phyloP scores from a whole-genome alignment of 1,140 invertebrate genomes.

The Physella acuta region DNA sequence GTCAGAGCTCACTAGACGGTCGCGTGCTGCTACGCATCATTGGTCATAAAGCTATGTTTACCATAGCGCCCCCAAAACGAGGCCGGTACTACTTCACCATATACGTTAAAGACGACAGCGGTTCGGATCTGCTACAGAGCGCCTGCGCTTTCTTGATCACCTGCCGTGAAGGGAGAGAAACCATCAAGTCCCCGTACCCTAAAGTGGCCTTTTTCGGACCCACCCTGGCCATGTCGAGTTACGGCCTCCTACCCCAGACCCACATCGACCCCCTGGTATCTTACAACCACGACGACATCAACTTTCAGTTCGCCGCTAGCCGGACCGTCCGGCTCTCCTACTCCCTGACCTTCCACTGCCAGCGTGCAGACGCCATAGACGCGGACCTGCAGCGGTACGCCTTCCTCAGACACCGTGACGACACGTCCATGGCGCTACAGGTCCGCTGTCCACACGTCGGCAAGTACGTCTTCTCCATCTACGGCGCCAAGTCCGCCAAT shows the following conservation, averaged over 20 bases:
- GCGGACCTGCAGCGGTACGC: constrained; percentile 53
- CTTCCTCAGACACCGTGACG: constrained; percentile 47
- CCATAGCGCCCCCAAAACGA: constrained; percentile 49
- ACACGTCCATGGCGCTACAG: constrained; percentile 44
- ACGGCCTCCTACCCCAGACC: constrained; percentile 47
- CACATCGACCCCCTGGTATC: constrained; percentile 52
- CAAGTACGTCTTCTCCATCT: constrained; percentile 54
- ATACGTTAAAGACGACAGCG: constrained; percentile 53
- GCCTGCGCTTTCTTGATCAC: constrained; percentile 54
- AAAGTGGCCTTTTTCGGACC: constrained; percentile 54
- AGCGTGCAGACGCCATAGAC: constrained; percentile 38
- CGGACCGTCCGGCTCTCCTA: constrained; percentile 43
- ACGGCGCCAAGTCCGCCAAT: constrained; percentile 40
- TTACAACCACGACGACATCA: constrained; percentile 49
- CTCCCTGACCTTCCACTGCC: constrained; percentile 48
- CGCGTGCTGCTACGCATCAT: constrained; percentile 51
- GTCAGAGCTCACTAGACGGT: constrained; percentile 42
- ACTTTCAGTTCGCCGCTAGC: constrained; percentile 48
- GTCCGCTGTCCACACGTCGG: constrained; percentile 54
- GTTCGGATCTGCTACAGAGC: constrained; percentile 54
- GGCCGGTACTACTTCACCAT: constrained; percentile 55
- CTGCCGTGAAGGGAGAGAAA: constrained; percentile 47
- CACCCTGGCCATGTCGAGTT: constrained; percentile 41
- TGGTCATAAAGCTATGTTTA: constrained; percentile 54
- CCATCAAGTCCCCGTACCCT: constrained; percentile 46